A percentile compares a stretch with the other conserved stretches of the same genome.
phyloP scores from a whole-genome alignment of 1,140 invertebrate species.

The Brachionus calyciflorus region DNA sequence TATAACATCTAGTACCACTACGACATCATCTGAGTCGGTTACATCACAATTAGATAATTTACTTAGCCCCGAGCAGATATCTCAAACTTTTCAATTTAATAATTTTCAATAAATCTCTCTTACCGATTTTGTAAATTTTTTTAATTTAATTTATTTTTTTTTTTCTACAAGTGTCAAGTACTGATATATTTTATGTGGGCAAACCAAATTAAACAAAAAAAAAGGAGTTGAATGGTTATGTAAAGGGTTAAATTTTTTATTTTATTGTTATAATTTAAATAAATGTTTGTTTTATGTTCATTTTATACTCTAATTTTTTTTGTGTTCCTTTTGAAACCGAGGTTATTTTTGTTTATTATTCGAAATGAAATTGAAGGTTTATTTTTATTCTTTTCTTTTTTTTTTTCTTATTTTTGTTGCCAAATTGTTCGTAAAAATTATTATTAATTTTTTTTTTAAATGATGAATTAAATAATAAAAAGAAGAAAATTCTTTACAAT shows the following conservation, averaged over 20 bases:
- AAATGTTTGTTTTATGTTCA: no score
- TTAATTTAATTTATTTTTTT: conserved; percentile 5
- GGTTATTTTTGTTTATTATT: no score
- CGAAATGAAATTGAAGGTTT: no score
- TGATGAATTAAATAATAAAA: no score
- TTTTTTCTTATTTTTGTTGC: no score
- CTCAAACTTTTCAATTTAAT: conserved; percentile 30
- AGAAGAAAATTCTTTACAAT: no score
- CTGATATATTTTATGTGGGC: no score
- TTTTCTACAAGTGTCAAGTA: conserved; percentile 19
- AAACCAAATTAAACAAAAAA: background rate
- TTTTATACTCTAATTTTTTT: no score
- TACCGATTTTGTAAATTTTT: background rate
- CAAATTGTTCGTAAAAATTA: no score
- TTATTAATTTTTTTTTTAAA: no score
- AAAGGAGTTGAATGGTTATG: background rate
- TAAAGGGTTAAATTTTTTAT: background rate
- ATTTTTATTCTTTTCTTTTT: no score
- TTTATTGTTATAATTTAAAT: background rate
- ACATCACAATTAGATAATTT: conserved; percentile 20
- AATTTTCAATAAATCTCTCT: conserved; percentile 6
- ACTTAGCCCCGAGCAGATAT: background rate
- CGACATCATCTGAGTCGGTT: background rate
- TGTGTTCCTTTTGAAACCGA: no score
- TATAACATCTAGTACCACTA: conserved; percentile 8